phyloP scores from a whole-genome alignment of 2,797 vertebrate species.

The Siniperca undulata region DNA sequence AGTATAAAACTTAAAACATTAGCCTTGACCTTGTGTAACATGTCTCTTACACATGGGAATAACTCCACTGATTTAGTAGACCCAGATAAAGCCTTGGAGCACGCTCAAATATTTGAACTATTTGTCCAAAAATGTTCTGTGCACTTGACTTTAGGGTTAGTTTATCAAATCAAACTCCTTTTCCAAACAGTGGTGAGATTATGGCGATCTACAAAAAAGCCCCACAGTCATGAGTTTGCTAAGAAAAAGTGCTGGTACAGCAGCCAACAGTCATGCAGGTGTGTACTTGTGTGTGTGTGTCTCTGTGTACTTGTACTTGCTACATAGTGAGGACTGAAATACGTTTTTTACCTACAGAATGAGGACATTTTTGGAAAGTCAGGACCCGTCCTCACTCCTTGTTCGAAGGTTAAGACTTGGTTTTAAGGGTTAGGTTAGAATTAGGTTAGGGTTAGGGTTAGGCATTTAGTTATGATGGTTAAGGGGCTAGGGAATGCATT shows the following conservation, averaged over 20 bases:
- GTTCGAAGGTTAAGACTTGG: too few species aligned
- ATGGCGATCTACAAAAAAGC: constrained; percentile 36
- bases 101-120: constrained; percentile 79
- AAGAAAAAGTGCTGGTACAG: constrained; percentile 62
- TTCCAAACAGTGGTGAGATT: constrained; percentile 71
- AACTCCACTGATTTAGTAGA: constrained; percentile 62
- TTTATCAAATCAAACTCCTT: constrained; percentile 74
- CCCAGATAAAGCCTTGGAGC: constrained; percentile 77
- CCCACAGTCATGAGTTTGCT: constrained; percentile 63
- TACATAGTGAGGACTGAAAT: too few species aligned
- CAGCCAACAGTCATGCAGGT: constrained; percentile 64
- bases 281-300: constrained; percentile 32
- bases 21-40: constrained; percentile 44
- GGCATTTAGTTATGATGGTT: too few species aligned
- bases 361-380: too few species aligned
- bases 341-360: too few species aligned
- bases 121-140: constrained; percentile 75
- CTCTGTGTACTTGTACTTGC: neutral
- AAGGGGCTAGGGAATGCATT: too few species aligned
- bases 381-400: too few species aligned
- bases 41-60: constrained; percentile 64
- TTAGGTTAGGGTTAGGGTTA: too few species aligned
- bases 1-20: constrained; percentile 28
- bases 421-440: too few species aligned
- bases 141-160: constrained; percentile 70